Conservation (phyloP, 2,113 vertebrate genomes). For the Dascyllus trimaculatus region DNA sequence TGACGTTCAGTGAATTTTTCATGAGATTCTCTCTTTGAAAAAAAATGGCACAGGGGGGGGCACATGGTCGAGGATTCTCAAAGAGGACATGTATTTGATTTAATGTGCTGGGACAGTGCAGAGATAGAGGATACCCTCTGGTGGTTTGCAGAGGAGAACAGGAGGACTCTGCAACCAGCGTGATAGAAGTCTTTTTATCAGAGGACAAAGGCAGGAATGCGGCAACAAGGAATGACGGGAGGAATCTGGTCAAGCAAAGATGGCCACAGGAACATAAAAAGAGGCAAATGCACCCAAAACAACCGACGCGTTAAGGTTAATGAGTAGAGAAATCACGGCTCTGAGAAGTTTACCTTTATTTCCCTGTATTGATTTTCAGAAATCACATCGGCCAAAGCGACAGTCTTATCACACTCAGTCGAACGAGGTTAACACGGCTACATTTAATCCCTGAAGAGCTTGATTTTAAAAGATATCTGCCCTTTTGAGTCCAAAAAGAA, state of each 20-base stretch:
- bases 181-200: conserved; percentile 66
- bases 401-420: not conserved
- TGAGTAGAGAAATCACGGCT: conserved; percentile 52
- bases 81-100: conserved; percentile 68
- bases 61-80: conserved; percentile 40
- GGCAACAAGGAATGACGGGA: conserved; percentile 45
- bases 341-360: too few species aligned
- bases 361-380: conserved; percentile 16
- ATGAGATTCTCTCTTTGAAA: conserved; percentile 43
- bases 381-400: conserved; percentile 4
- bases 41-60: not conserved
- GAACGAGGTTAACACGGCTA: conserved; percentile 10
- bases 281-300: conserved; percentile 25
- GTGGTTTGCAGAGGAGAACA: conserved; percentile 70
- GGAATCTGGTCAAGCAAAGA: conserved; percentile 66
- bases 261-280: conserved; percentile 53
- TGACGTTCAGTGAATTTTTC: conserved; percentile 38
- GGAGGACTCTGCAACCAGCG: conserved; percentile 58
- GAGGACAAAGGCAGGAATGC: conserved; percentile 37
- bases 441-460: not conserved
- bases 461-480: conserved; percentile 1
- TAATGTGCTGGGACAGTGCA: conserved; percentile 70
- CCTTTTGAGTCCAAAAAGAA: not conserved
- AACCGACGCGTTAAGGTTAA: conserved; percentile 70
- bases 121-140: conserved; percentile 63